Evolutionary conservation across 2,888 invertebrate genomes (phyloP), one percentile per base, ranked within the genome.

Genomic region (Cheilosia impressa): DNA sequence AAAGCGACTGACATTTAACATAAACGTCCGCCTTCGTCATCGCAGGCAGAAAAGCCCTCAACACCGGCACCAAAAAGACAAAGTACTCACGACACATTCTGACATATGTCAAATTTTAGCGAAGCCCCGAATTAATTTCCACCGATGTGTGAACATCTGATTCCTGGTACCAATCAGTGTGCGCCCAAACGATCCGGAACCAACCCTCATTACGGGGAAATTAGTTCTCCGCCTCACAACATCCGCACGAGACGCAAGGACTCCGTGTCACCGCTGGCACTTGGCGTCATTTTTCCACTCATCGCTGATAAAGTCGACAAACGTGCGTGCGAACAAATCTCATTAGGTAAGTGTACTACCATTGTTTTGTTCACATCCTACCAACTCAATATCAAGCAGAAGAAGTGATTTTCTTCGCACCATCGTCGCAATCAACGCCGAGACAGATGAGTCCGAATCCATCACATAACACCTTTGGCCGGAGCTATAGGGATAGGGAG

Each of bases 181-280:
- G 58, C 69, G 50, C 69, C 57, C 63, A 63, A 81, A 50, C 43
- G n/a, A 62, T 78, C 19, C 82, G 66, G 62, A 72, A 71, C 62
- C 80, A 80, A 89, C 90, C 90, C 90, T 91, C 90, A 90, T 90
- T 91, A 91, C 89, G 83, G 88, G 89, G 89, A 90, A 90, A 91
- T 90, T 90, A 90, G 90, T 91, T 89, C 88, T 88, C 88, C 87
- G 31, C 31, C 52, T 57, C 38, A 15, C 17, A 52, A 38, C 38
- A 38, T 17, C 17, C 50, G 50, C 31, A 13, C 17, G 41, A 47
- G 41, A 47, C 22, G 57, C 71, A 71, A 63, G 63, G 13, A 38
- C 38, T 17, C 57, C 62, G 81, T 58, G 81, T 63, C 85, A 81
- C 45, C 77, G 41, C 31, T 57, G 55, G 68, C 63, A 68, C 85